Base-by-base conservation (phyloP, 30 jellyfish, hydroid and myxozoan genomes). In the Sanderia malayensis region DNA sequence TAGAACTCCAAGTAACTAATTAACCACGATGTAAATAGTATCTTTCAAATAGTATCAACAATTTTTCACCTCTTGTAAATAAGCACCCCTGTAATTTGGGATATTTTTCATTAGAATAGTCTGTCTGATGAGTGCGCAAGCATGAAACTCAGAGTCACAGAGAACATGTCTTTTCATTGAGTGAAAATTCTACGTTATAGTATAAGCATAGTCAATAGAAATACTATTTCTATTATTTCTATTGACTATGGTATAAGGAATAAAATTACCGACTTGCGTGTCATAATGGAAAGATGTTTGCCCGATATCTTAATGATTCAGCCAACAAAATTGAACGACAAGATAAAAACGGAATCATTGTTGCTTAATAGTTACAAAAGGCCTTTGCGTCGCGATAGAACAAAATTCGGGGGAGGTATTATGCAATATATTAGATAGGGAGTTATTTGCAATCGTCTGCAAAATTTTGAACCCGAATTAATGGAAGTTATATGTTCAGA, bases 381-480 rank as follows among this genome's bases (percentile, higher is more conserved):
- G 31, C 85, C 85, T 0, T 29, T 73, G 2, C 85, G 85, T 27
- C 64, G 73, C 30, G 85, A 55, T 57, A 58, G 85, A 28, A 52
- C 58, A 0, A 19, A 73, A 73, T 57, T 2, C 58, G 85, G 74
- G 1, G 85, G 85, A 18, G 73, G 84, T 17, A 1, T 72, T 8
- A 49, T 72, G 84, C 63, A 24, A 32, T 72, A 8, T 67, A 15
- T 41, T 41, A 41, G 55, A 15, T 8, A 41, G 15, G 55, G 79
- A 13, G 79, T 41, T 34, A 31, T 67, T 45, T 31, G 64, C 19
- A 67, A 59, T 1, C 33, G 79, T 6, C 55, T 41, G 8, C 55
- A 8, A 6, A 41, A 6, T 41, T 41, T 6, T 41, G 55, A 41
- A 41, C 55, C 11, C 11, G 8, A 8, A 8, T 41, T 15, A 41